A percentile compares a stretch with the other conserved stretches of the same genome.
These are phyloP conservation scores for Aptenodytes forsteri DNA, from an alignment of 2,113 vertebrate species.

Conservation along the genomic window DNA sequence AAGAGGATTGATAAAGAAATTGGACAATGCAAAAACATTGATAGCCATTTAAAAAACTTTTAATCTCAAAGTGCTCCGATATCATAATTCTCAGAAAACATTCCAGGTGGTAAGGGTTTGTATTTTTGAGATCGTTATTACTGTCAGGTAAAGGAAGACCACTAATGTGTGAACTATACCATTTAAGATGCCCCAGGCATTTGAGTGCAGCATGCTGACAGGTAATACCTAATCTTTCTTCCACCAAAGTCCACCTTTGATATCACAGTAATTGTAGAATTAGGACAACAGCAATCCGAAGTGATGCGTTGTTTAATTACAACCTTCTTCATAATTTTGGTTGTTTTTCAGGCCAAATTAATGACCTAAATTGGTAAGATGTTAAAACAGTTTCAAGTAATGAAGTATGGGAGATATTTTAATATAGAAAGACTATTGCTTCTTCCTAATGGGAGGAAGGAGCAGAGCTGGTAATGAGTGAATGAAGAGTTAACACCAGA, in stretches of 20 bases:
- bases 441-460: background rate
- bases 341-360: background rate
- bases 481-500: background rate
- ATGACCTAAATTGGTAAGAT: background rate
- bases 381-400: background rate
- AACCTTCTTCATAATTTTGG: background rate
- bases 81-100: constrained; percentile 9
- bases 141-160: background rate
- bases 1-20: background rate
- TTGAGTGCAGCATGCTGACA: background rate
- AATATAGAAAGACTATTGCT: background rate
- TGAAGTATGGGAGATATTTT: background rate
- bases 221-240: background rate
- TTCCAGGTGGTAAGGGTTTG: background rate
- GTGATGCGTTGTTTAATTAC: background rate
- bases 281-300: background rate
- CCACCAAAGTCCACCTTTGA: background rate
- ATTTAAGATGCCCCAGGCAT: background rate
- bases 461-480: background rate
- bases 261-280: background rate
- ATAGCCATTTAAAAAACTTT: background rate
- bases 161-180: background rate
- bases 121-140: background rate
- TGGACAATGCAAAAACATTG: background rate
- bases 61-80: constrained; percentile 5